Evolutionary conservation across 2,888 invertebrate genomes (phyloP), one percentile per base, ranked within the genome.

Genomic region (Cheilosia scutellata): DNA sequence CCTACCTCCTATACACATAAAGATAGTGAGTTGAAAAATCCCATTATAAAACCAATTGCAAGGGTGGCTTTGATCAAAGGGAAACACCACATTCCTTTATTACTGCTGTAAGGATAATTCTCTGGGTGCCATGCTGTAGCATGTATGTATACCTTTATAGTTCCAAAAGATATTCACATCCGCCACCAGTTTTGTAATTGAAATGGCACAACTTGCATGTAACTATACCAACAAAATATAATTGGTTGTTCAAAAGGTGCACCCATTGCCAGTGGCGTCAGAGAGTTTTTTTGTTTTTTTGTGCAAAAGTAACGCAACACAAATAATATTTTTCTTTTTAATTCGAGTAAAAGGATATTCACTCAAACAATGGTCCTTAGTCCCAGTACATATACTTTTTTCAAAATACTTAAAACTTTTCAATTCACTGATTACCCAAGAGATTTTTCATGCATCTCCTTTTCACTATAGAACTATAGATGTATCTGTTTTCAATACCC

Each of bases 191-290:
- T 27, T 27, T 29, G 71, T 71, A 37, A 37, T 37, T 77, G 71
- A 65, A 71, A 76, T 82, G 65, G 65, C 60, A 76, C 65, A 40
- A 58, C 63, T 76, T 57, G 20, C 11, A 2, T 11, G 37, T 11
- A 29, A 0, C 5, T 37, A 37, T 37, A 11, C 11, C 11, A 37
- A 37, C 76, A 11, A 58, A 44, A 27, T 16, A 16, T 82, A 71
- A 71, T 82, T 76, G 82, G 70, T 76, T 58, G 76, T 76, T 82
- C 47, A 76, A 71, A 82, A 82, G 51, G 71, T 74, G 77, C 71
- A 82, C 65, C 33, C 63, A 47, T 29, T 37, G 25, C 49, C 29
- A 11, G 13, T 55, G 27, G 13, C 55, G 0, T 4, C 13, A 55
- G 4, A 37, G 4, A 11, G 37, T 37, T 11, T 7, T 11, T 3